Evolutionary conservation across 2,888 invertebrate species (phyloP).

Genomic region (Macropis europaea): DNA sequence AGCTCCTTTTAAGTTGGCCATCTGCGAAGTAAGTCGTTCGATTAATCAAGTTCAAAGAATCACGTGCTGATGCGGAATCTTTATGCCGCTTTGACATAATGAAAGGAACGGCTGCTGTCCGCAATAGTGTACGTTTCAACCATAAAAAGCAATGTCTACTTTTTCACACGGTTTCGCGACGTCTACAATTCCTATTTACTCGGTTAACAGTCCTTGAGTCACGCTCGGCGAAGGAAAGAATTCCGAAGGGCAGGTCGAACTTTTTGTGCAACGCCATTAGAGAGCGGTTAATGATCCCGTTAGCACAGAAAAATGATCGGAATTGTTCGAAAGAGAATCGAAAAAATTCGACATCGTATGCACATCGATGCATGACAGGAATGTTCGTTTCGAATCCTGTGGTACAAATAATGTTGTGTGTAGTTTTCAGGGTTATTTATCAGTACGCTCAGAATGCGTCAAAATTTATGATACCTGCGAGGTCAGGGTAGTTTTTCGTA

Average conservation of each 20-base stretch:
- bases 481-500: too few species aligned
- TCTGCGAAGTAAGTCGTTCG: slow-evolving; percentile 66
- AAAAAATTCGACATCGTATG: background rate
- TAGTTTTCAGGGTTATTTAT: too few species aligned
- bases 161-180: slow-evolving; percentile 6
- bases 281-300: slow-evolving; percentile 26
- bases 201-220: slow-evolving; percentile 31
- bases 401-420: too few species aligned
- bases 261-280: slow-evolving; percentile 17
- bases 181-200: slow-evolving; percentile 1
- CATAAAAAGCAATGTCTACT: slow-evolving; percentile 24
- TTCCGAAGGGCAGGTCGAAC: slow-evolving; percentile 23
- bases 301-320: slow-evolving; percentile 16
- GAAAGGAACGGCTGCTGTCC: slow-evolving; percentile 9
- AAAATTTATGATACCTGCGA: too few species aligned
- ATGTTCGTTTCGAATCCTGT: too few species aligned
- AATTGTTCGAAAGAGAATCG: background rate
- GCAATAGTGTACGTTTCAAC: background rate
- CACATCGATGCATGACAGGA: background rate
- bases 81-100: slow-evolving; percentile 1
- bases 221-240: slow-evolving; percentile 19
- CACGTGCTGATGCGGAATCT: background rate
- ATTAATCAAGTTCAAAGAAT: background rate
- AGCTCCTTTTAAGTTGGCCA: slow-evolving; percentile 83
- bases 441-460: too few species aligned